Conservation (phyloP, 92 coral and sea anemone genomes). For the Zoanthus sansibaricus region DNA sequence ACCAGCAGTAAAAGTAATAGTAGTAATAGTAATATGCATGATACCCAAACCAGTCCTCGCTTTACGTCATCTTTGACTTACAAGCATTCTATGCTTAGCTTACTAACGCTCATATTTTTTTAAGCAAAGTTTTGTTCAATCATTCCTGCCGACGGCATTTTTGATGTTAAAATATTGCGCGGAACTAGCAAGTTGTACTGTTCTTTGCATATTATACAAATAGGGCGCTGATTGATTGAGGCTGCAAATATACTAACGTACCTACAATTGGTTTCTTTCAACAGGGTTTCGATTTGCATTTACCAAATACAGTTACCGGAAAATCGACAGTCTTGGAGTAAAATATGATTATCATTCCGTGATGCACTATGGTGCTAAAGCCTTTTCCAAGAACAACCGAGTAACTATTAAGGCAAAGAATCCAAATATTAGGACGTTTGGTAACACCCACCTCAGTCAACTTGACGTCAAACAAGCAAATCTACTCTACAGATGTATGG, state of each 20-base stretch:
- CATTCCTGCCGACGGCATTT: no score
- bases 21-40: no score
- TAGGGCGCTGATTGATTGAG: no score
- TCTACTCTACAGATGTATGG: slow-evolving; percentile 83
- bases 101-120: no score
- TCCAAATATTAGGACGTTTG: slow-evolving; percentile 72
- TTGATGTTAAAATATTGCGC: no score
- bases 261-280: not conserved
- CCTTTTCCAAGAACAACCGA: slow-evolving; percentile 73
- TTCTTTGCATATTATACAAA: no score
- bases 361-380: slow-evolving; percentile 87
- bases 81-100: no score
- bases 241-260: not conserved
- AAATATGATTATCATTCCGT: slow-evolving; percentile 87
- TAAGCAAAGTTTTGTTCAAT: no score
- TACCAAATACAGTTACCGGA: slow-evolving; percentile 61
- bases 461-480: slow-evolving; percentile 92
- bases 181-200: no score
- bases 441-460: slow-evolving; percentile 78
- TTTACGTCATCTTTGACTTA: no score
- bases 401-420: slow-evolving; percentile 76
- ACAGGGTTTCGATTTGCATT: slow-evolving; percentile 81
- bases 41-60: no score
- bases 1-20: no score
- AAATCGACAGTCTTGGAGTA: slow-evolving; percentile 81